These are phyloP conservation scores for Limanda limanda DNA, from an alignment of 2,113 vertebrate species.

Conservation along the genomic window DNA sequence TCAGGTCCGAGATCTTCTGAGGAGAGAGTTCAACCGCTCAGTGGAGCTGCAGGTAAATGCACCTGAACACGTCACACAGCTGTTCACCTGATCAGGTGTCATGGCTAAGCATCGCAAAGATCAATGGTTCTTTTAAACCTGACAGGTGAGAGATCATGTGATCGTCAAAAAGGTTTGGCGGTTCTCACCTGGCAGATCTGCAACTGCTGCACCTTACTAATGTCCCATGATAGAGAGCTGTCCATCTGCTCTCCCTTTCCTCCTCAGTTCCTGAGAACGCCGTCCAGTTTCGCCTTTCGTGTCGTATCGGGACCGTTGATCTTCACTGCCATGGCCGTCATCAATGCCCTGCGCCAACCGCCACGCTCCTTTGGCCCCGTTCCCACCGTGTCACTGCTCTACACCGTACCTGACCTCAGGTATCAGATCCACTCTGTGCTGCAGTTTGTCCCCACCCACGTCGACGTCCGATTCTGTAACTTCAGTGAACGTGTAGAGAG, in stretches of 20 bases:
- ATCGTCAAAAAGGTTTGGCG: too few relatives aligned
- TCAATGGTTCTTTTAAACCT: neutral
- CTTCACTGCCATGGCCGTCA: slow-evolving; percentile 91
- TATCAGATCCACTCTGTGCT: slow-evolving; percentile 93
- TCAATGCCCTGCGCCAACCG: slow-evolving; percentile 87
- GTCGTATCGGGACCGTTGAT: slow-evolving; percentile 91
- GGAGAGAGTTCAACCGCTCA: slow-evolving; percentile 81
- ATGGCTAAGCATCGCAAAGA: too few relatives aligned
- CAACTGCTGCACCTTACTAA: neutral
- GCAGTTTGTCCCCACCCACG: slow-evolving; percentile 91
- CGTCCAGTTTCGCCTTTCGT: slow-evolving; percentile 90
- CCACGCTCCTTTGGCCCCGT: slow-evolving; percentile 78
- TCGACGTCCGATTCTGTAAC: slow-evolving; percentile 91
- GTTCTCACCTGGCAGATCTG: too few relatives aligned
- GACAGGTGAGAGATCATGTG: neutral
- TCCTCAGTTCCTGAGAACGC: slow-evolving; percentile 88
- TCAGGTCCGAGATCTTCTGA: slow-evolving; percentile 80
- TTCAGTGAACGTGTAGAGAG: slow-evolving; percentile 91
- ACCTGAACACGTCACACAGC: too few relatives aligned
- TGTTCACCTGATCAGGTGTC: too few relatives aligned
- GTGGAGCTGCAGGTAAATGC: slow-evolving; percentile 82
- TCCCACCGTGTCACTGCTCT: slow-evolving; percentile 84
- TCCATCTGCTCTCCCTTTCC: neutral
- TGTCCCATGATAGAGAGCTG: slow-evolving; percentile 7
- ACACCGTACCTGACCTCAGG: slow-evolving; percentile 84